Base-by-base conservation (phyloP, 2,797 vertebrate genomes). In the Onychomys arenicola region DNA sequence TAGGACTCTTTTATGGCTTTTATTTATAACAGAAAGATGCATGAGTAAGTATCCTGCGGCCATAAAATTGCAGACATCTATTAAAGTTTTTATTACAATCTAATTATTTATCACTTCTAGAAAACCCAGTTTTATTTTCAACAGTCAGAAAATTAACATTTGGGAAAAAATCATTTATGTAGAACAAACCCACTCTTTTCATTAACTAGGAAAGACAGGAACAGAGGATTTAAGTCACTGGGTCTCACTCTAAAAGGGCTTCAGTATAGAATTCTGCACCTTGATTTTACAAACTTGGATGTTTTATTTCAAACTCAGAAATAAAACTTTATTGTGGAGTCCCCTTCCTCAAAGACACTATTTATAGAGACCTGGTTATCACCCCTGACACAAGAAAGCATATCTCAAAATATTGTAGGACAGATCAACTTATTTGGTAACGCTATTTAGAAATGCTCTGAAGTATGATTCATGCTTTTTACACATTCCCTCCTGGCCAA, bases 51-150 rank as follows among this genome's bases (percentile, higher is more conserved):
- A 59, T 23, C 76, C 25, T 46, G 2, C 1, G 82, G 65, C n/a
- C 65, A 13, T 85, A 88, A 93, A 82, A 46, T 94, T 25, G 91
- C 52, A 95, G 67, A 96, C 55, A 93, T 32, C 19, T 89, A 69
- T 1, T 88, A 95, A 71, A 61, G 61, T 32, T n/a, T 71, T 97
- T 83, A 93, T 92, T 61, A 87, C 9, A 83, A 81, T n/a, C 71
- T 65, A 67, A 76, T 65, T 89, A 43, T 3, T 80, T 85, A 80
- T 81, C 25, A 21, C 21, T 87, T 97, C 82, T 84, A 76, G 52
- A 89, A 97, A 91, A 84, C 43, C 8, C 52, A n/a, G 88, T 57
- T 95, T 96, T 95, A 90, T 92, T 90, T 97, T 88, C 75, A n/a
- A 43, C 23, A 90, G 61, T 73, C 37, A 87, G 83, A 84, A 89